Evolutionary conservation across 2,797 vertebrate species (phyloP).

Genomic region (Neostethus bicornis): DNA sequence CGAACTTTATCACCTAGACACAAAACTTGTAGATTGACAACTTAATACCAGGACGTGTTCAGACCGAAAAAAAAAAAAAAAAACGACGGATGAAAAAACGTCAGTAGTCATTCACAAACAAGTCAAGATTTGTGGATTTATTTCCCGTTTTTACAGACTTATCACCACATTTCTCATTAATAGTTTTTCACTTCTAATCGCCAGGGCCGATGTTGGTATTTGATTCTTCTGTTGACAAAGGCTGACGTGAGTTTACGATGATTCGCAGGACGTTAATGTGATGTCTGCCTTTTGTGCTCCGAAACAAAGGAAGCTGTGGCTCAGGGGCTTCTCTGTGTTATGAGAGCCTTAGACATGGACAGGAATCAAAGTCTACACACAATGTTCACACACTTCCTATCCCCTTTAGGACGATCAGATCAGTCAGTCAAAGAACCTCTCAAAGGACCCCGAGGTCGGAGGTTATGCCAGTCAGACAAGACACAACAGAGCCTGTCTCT

Average conservation of each 20-base stretch:
- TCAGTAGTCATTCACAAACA: constrained; percentile 45
- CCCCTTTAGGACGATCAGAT: constrained; percentile 61
- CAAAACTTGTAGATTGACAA: constrained; percentile 73
- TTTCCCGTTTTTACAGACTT: constrained; percentile 47
- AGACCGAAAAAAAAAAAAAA: background rate
- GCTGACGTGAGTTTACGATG: constrained; percentile 76
- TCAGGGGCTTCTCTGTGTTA: constrained; percentile 65
- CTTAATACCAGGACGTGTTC: constrained; percentile 61
- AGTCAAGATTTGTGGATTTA: constrained; percentile 45
- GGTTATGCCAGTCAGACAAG: constrained; percentile 73
- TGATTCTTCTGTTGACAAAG: constrained; percentile 69
- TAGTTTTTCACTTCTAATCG: constrained; percentile 65
- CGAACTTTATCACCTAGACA: constrained; percentile 68
- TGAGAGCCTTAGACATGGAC: constrained; percentile 59
- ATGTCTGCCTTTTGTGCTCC: constrained; percentile 77
- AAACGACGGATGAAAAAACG: background rate
- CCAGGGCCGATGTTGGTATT: constrained; percentile 47
- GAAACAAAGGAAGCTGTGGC: constrained; percentile 74
- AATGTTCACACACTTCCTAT: constrained; percentile 62
- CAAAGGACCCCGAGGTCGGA: constrained; percentile 58
- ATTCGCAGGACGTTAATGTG: constrained; percentile 72
- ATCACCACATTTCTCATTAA: constrained; percentile 43
- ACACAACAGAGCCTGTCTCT: constrained; percentile 60
- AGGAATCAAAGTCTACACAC: constrained; percentile 55
- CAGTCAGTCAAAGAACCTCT: constrained; percentile 66